A percentile compares a stretch with the other conserved stretches of the same genome.
Evolutionary conservation across 2,113 vertebrate species (phyloP).

Genomic region (Leucopsar rothschildi): DNA sequence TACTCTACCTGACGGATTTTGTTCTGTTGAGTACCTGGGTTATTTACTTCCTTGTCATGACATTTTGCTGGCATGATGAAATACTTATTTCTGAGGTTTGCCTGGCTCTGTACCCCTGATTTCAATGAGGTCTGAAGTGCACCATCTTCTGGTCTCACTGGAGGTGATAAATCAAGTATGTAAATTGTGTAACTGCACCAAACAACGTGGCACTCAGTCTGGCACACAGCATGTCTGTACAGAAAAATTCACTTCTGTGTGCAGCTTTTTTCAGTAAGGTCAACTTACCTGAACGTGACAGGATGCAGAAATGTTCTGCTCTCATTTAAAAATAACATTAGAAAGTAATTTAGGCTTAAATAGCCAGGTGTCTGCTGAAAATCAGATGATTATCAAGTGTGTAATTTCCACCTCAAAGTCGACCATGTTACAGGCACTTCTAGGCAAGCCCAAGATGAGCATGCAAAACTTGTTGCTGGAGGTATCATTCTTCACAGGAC

Average conservation of each 20-base stretch:
- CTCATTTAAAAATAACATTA: background rate
- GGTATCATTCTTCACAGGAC: background rate
- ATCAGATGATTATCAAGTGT: background rate
- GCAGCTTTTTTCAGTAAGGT: background rate
- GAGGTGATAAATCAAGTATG: background rate
- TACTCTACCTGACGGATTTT: background rate
- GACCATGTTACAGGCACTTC: background rate
- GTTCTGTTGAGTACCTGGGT: background rate
- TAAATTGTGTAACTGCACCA: background rate
- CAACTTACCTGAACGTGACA: background rate
- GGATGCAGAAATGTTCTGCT: background rate
- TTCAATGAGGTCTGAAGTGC: rapidly evolving
- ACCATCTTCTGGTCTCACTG: background rate
- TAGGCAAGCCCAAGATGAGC: background rate
- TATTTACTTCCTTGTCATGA: background rate
- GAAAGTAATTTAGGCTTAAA: background rate
- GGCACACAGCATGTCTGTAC: background rate
- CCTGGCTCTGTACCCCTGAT: background rate
- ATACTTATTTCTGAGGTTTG: background rate
- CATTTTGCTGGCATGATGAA: background rate
- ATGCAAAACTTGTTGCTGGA: background rate
- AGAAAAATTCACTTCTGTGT: background rate
- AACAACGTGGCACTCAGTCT: rapidly evolving
- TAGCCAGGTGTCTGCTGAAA: background rate
- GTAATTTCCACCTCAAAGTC: background rate